These are phyloP conservation scores for Colletes latitarsis DNA, from an alignment of 1,140 invertebrate genomes.

Conservation along the genomic window DNA sequence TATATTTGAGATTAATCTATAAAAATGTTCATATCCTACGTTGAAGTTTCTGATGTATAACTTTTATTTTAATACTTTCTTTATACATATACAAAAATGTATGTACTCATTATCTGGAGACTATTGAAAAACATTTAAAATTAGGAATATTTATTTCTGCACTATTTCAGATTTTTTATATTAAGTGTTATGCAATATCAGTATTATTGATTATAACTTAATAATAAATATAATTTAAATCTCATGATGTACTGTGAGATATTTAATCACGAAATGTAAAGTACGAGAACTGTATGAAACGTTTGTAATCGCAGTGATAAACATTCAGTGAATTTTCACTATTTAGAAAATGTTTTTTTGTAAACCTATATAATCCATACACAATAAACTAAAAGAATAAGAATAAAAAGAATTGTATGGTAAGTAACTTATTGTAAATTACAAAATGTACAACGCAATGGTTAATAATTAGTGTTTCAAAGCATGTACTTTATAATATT, in stretches of 20 bases:
- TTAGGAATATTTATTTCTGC: neutral
- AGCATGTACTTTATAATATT: conserved; percentile 15
- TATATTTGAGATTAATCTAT: conserved; percentile 4
- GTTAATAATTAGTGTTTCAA: neutral
- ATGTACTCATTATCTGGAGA: neutral
- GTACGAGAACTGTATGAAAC: neutral
- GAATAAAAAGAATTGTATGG: neutral
- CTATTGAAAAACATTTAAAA: neutral
- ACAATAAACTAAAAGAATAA: neutral
- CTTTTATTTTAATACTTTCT: neutral
- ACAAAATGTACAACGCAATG: conserved; percentile 2
- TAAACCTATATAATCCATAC: conserved; percentile 3
- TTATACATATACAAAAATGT: neutral
- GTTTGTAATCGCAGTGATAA: neutral
- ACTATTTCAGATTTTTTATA: conserved; percentile 53
- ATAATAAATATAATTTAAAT: conserved; percentile 41
- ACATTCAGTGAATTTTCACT: neutral
- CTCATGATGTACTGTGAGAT: conserved; percentile 28
- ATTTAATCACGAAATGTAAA: conserved; percentile 12
- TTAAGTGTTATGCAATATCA: conserved; percentile 62
- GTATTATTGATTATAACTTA: conserved; percentile 41
- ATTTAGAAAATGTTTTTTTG: neutral
- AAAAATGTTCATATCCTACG: conserved; percentile 3
- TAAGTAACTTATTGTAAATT: conserved; percentile 21
- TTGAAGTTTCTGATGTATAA: conserved; percentile 14